These are phyloP conservation scores for Pseudomugil tenellus DNA, from an alignment of 2,797 vertebrate species.

Conservation along the genomic window DNA sequence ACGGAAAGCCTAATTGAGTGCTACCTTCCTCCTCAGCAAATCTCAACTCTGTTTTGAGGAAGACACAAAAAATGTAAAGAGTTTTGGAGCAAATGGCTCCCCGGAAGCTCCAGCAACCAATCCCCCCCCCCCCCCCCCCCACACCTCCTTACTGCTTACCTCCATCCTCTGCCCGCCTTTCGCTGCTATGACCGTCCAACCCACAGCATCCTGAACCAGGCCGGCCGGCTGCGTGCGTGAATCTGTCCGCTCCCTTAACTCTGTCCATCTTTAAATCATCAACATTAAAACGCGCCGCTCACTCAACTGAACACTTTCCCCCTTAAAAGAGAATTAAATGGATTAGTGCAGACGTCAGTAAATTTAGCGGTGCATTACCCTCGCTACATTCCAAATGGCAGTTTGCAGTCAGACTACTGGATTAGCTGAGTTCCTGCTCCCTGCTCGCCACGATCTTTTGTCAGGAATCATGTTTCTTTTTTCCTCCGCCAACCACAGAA, in stretches of 20 bases:
- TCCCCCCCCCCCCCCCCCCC: too few relatives aligned
- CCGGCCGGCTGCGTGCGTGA: constrained; percentile 31
- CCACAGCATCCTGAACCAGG: constrained; percentile 26
- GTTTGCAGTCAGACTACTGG: constrained; percentile 63
- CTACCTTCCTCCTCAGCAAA: constrained; percentile 56
- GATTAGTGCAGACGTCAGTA: constrained; percentile 84
- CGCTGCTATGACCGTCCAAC: constrained; percentile 16
- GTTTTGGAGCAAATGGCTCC: constrained; percentile 34
- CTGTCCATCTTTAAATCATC: constrained; percentile 77
- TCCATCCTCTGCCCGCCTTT: constrained; percentile 12
- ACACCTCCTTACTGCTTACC: neutral
- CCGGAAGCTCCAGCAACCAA: constrained; percentile 5
- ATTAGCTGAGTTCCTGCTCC: constrained; percentile 65
- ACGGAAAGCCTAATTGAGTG: constrained; percentile 75
- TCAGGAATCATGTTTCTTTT: constrained; percentile 42
- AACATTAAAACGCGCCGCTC: constrained; percentile 75
- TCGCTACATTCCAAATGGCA: constrained; percentile 72
- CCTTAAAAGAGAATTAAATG: constrained; percentile 84
- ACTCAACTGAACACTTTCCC: constrained; percentile 77
- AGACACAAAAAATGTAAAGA: constrained; percentile 37
- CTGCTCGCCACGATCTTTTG: constrained; percentile 47
- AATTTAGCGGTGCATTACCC: constrained; percentile 72
- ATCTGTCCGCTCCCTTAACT: constrained; percentile 70
- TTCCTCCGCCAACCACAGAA: constrained; percentile 21
- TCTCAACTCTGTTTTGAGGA: constrained; percentile 56